Conservation (phyloP, 2,797 vertebrate species). For the Psittacula derbiana region DNA sequence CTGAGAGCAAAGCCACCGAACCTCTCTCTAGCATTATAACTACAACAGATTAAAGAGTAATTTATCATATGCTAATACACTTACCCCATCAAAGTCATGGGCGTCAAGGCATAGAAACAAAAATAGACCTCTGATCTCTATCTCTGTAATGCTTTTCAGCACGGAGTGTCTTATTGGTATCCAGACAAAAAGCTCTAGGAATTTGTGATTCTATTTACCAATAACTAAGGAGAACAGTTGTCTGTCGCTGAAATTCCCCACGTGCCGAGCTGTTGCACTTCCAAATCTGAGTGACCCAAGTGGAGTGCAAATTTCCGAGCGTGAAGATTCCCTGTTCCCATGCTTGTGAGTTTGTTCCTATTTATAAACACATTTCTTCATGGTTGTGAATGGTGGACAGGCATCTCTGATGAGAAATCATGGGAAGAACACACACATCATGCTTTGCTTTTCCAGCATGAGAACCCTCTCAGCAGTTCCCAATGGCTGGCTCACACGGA, state of each 20-base stretch:
- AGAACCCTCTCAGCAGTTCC: background rate
- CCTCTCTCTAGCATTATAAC: conserved; percentile 2
- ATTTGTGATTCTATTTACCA: background rate
- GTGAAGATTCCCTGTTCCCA: background rate
- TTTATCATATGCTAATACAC: conserved; percentile 45
- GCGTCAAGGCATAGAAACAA: background rate
- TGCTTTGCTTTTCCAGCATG: background rate
- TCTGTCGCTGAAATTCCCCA: background rate
- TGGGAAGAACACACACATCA: background rate
- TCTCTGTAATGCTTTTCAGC: conserved; percentile 11
- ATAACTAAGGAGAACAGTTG: background rate
- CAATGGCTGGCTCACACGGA: fast-evolving
- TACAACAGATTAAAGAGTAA: conserved; percentile 35
- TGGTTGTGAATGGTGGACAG: background rate
- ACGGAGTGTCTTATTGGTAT: background rate
- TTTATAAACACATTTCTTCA: background rate
- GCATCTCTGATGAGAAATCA: background rate
- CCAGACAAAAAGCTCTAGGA: background rate
- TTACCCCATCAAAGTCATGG: conserved; percentile 40
- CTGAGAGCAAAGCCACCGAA: conserved; percentile 31
- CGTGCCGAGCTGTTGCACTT: background rate
- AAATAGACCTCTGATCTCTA: conserved; percentile 52
- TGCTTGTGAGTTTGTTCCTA: background rate
- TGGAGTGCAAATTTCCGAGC: background rate
- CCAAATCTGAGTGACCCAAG: background rate